Base-by-base conservation (phyloP, 2,888 invertebrate genomes). In the Melangyna quadrimaculata region DNA sequence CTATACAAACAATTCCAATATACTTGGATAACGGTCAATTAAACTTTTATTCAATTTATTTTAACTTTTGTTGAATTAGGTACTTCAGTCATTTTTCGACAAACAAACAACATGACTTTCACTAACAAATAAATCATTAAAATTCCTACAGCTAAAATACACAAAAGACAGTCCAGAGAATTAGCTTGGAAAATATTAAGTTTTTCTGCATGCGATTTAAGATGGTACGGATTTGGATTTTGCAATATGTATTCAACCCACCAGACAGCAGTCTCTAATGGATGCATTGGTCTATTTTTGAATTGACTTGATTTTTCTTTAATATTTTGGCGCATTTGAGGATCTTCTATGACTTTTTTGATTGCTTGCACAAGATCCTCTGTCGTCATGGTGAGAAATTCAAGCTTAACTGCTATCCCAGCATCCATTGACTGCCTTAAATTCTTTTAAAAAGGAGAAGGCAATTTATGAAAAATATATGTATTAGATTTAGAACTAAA, bases 161-260 rank as follows among this genome's bases (percentile, higher is more conserved):
- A 67, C 7, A 87, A 43, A 5, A 88, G 12, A 1, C 77, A 40
- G 87, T 94, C 94, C 14, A 93, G 83, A 7, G 93, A 90, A 43
- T 92, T 89, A 40, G 92, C 92, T 87, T 92, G 90, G 84, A 92
- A 92, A 37, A 92, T 89, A 0, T 93, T 92, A 90, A 93, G 90
- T 51, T 91, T 91, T 5, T 91, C 84, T 90, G 65, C 92, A 10
- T 92, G 92, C 8, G 94, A 90, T 53, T 74, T 80, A 6, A 93
- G 90, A 89, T 94, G 93, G 6, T 90, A 91, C 0, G 94, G 94
- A 0, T 94, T 94, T 10, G 91, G 90, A 17, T 94, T 93, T 12
- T 92, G 90, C 0, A 93, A 93, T 0, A 94, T 93, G 88, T 94
- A 93, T 88, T 95, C 94, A 17, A 94, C 92, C 95, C 94, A 95